Percentiles rank a stretch among this genome's conserved stretches.
Evolutionary conservation across 1,140 invertebrate species (phyloP).

Genomic region (Anastatus disparis): DNA sequence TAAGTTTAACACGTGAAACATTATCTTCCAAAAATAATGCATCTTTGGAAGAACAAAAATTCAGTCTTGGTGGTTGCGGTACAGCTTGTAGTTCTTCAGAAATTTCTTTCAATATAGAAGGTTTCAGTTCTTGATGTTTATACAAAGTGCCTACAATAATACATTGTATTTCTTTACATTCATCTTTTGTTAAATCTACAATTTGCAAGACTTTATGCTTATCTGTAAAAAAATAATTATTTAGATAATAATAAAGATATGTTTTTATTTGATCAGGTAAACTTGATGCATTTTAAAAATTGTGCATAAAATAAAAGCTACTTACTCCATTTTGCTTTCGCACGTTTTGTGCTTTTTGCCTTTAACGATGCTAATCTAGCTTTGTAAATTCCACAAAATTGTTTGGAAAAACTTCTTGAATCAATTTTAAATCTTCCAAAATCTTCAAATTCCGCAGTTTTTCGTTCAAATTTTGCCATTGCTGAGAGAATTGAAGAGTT

Average conservation of each 20-base stretch:
- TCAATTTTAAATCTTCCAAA: slow-evolving; percentile 68
- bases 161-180: slow-evolving; percentile 67
- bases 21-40: slow-evolving; percentile 91
- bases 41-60: slow-evolving; percentile 78
- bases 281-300: too few relatives aligned
- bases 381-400: slow-evolving; percentile 88
- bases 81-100: slow-evolving; percentile 86
- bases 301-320: slow-evolving; percentile 55
- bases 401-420: slow-evolving; percentile 77
- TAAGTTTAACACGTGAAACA: slow-evolving; percentile 83
- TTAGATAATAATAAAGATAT: too few relatives aligned
- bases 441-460: slow-evolving; percentile 50
- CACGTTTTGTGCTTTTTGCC: slow-evolving; percentile 68
- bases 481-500: neutral
- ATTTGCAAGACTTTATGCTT: slow-evolving; percentile 50
- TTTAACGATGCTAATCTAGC: slow-evolving; percentile 78
- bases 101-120: slow-evolving; percentile 91
- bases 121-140: slow-evolving; percentile 92
- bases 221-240: slow-evolving; percentile 50
- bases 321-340: slow-evolving; percentile 74
- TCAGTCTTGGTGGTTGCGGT: slow-evolving; percentile 76
- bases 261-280: too few relatives aligned
- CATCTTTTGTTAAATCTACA: slow-evolving; percentile 51
- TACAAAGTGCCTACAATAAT: slow-evolving; percentile 91
- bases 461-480: slow-evolving; percentile 44